Base-by-base conservation (phyloP, 2,888 invertebrate genomes). In the Macroteleia sp. region DNA sequence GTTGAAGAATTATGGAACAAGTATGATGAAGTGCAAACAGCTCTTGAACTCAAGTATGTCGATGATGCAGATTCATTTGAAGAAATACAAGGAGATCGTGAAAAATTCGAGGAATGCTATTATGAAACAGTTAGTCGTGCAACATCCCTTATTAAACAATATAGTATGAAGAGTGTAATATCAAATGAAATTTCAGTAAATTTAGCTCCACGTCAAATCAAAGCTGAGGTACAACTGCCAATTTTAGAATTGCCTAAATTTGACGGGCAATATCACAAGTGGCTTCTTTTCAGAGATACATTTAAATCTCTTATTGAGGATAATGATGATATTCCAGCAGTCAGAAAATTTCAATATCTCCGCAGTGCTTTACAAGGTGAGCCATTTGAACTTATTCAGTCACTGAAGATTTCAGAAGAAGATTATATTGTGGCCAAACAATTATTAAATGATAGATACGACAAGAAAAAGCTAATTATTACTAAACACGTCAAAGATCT, bases 321-420 rank as follows among this genome's bases (percentile, higher is more conserved):
- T 0, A 52, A 34, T 9, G 8, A 52, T 10, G n/a, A 17, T 0
- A 8, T 52, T 3, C 17, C 50, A 32, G 19, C 12, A 9, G 20
- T 52, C 1, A 1, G 16, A 0, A 52, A 52, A 14, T 34, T 52
- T 12, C 50, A 52, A n/a, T 48, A 48, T n/a, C 8, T 48, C n/a
- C 12, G 30, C 10, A 30, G 30, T 8, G 1, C 10, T 0, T 9
- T 52, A 17, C 2, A 17, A 12, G 14, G 12, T 2, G 34, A 34
- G n/a, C 19, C 50, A 3, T 5, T 14, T 3, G 25, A 34, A 34
- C 1, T 52, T 0, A 34, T 52, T 10, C n/a, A 19, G n/a, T 10
- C 54, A 8, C 12, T 54, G 2, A 25, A 2, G 1, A 14, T 39
- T 2, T 34, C 39, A 36, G 10, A 1, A 16, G 22, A 54, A 6